Base-by-base conservation (phyloP, 2,888 invertebrate species). In the Papilio elwesi region DNA sequence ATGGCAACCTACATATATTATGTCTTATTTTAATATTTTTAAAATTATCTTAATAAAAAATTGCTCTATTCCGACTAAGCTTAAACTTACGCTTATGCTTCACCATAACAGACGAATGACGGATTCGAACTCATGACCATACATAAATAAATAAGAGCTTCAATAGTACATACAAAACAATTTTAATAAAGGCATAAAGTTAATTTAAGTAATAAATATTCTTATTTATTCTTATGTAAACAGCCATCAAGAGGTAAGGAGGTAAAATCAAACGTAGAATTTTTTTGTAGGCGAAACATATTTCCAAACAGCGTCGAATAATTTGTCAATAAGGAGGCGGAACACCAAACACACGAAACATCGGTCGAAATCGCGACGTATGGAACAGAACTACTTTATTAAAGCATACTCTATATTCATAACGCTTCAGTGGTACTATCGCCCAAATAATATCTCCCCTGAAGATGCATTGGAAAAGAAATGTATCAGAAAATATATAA, bases 401-500 rank as follows among this genome's bases (percentile, higher is more conserved):
- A 93, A 92, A 90, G 87, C 85, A 81, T 87, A 89, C 91, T 93
- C 90, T 93, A 89, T 93, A 93, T 93, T 93, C 93, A 93, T 92
- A 92, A 93, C 93, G 92, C 89, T 86, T 88, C 90, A 89, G 81
- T 83, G 83, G 88, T 89, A 92, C 90, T 90, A 92, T 92, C 92
- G 85, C 79, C 80, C 91, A 91, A 90, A 92, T 92, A 92, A 92
- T 92, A 92, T 91, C 90, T 86, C 92, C 91, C 91, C 86, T 83
- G 87, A 90, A 92, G 91, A 93, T 93, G 93, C 93, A 93, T 91
- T 90, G 89, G 88, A 81, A 89, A 90, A 90, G 93, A 93, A 93
- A 93, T 93, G 93, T 93, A 92, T 93, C 93, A 92, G 93, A 92
- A 91, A 92, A 91, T 90, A 82, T 91, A 91, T 91, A 91, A 92